Conservation (phyloP, 2,888 invertebrate species). For the Darwinula stevensoni region DNA sequence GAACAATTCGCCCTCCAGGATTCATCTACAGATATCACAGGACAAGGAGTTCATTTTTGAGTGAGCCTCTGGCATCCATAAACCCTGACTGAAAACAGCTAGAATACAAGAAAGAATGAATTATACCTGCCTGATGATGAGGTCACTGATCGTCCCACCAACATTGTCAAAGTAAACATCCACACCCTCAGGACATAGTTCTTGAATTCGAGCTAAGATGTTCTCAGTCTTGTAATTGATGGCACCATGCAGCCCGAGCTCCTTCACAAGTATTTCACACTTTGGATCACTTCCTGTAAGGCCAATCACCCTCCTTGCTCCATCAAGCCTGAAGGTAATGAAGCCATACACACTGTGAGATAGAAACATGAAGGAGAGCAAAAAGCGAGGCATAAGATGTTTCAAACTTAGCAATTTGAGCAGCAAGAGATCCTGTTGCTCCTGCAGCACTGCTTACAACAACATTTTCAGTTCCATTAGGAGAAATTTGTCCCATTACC, state of each 20-base stretch:
- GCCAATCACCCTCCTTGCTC: conserved; percentile 14
- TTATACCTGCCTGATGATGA: too few relatives aligned
- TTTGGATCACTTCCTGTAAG: conserved; percentile 17
- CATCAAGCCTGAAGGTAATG: too few relatives aligned
- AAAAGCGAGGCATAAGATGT: too few relatives aligned
- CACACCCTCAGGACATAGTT: conserved; percentile 15
- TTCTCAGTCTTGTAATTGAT: conserved; percentile 16
- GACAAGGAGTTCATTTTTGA: too few relatives aligned
- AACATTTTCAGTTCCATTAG: not conserved
- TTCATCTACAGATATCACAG: conserved; percentile 15
- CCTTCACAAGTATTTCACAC: conserved; percentile 13
- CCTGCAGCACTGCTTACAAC: not conserved
- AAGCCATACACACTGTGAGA: too few relatives aligned
- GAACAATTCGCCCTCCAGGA: conserved; percentile 13
- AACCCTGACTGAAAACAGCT: too few relatives aligned
- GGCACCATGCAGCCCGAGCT: conserved; percentile 15
- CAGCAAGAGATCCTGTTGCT: not conserved
- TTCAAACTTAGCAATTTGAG: too few relatives aligned
- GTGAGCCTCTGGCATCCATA: too few relatives aligned
- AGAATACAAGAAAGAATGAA: too few relatives aligned
- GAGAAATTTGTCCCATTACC: not conserved
- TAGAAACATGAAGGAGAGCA: too few relatives aligned
- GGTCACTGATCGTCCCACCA: conserved; percentile 15
- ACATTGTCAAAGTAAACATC: conserved; percentile 19
- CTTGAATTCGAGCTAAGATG: conserved; percentile 12